Conservation (phyloP, 2,113 vertebrate genomes). For the Tinamus guttatus region DNA sequence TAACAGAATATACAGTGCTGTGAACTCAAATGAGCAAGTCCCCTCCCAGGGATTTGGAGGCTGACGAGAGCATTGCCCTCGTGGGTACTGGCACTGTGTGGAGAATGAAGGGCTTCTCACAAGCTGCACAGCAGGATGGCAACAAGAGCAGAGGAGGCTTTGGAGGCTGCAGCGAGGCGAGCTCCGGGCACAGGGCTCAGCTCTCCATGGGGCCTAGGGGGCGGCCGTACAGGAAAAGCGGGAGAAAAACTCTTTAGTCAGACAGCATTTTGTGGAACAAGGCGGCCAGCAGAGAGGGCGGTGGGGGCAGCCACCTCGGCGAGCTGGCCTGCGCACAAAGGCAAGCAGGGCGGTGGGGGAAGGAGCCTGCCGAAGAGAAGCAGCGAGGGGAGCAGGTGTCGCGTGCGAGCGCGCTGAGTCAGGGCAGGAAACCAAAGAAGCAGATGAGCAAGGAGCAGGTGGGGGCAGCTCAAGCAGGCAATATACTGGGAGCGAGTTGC, state of each 20-base stretch:
- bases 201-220: background rate
- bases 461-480: background rate
- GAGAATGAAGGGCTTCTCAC: too few species aligned
- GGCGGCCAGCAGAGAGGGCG: background rate
- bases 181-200: background rate
- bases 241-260: background rate
- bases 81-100: background rate
- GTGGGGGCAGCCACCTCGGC: too few species aligned
- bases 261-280: background rate
- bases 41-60: background rate
- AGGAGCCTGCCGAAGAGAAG: background rate
- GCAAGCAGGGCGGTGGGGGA: background rate
- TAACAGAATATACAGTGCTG: background rate
- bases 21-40: background rate
- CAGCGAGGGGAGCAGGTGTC: background rate
- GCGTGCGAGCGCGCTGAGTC: rapidly evolving
- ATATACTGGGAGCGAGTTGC: background rate
- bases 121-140: background rate
- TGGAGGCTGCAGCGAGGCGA: background rate
- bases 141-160: background rate
- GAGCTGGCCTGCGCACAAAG: rapidly evolving
- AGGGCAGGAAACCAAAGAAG: constrained; percentile 47
- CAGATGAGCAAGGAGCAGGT: background rate
- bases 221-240: background rate
- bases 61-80: background rate